Percentiles rank a stretch among this genome's conserved stretches.
These are phyloP conservation scores for Muscicapa comitata DNA, from an alignment of 2,797 vertebrate species.

Conservation along the genomic window DNA sequence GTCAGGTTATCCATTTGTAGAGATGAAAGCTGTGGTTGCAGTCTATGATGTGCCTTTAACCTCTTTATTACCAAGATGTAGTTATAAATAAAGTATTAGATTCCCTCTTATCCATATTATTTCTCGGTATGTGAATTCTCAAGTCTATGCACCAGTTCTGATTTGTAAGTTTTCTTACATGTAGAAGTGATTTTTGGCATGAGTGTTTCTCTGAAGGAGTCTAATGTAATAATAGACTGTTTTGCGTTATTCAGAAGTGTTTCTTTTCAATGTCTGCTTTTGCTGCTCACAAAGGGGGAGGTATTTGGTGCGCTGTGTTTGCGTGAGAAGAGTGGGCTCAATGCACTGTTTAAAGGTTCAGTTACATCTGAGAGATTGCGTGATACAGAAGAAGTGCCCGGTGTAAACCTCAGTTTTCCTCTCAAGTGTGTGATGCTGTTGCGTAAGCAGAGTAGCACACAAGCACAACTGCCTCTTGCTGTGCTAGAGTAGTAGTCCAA, in stretches of 20 bases:
- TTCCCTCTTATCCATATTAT: not conserved
- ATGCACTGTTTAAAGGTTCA: not conserved
- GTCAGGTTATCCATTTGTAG: not conserved
- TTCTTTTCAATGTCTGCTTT: slow-evolving; percentile 27
- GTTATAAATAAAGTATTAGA: not conserved
- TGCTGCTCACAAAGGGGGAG: not conserved
- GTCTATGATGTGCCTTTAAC: slow-evolving; percentile 17
- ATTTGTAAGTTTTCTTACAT: slow-evolving; percentile 1
- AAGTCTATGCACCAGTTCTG: not conserved
- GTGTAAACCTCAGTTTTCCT: not conserved
- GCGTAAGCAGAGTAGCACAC: not conserved
- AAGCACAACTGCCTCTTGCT: not conserved
- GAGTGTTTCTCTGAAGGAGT: not conserved
- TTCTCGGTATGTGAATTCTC: not conserved
- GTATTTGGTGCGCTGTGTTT: not conserved
- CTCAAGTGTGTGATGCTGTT: not conserved
- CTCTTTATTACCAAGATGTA: slow-evolving; percentile 13
- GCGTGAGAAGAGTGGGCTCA: not conserved
- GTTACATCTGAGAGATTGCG: not conserved
- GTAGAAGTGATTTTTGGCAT: slow-evolving; percentile 1
- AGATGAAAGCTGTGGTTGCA: slow-evolving; percentile 30
- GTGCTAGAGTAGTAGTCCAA: not conserved
- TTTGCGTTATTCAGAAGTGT: not conserved
- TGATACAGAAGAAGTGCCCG: not conserved
- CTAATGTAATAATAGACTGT: not conserved